phyloP scores from a whole-genome alignment of 2,888 invertebrate species.

The Brachyopa scutellaris region DNA sequence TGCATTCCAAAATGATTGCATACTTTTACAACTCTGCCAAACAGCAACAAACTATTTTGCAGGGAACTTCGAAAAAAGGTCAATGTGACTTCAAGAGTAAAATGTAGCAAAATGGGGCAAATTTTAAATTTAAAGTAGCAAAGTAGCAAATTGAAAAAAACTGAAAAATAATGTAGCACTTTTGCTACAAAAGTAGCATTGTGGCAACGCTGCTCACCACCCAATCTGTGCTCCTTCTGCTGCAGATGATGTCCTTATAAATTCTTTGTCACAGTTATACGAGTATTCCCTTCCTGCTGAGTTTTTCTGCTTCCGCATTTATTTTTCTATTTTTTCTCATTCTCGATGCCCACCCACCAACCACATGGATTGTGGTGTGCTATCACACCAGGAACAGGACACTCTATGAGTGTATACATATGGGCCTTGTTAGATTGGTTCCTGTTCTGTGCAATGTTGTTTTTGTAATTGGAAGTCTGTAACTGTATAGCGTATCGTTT shows the following conservation, averaged over 20 bases:
- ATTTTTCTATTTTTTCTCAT: not conserved
- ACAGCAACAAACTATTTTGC: no score
- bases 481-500: slow-evolving; percentile 7
- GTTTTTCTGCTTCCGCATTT: not conserved
- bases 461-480: slow-evolving; percentile 17
- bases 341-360: not conserved
- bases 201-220: no score
- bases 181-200: no score
- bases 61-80: no score
- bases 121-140: no score
- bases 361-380: not conserved
- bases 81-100: no score
- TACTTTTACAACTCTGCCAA: no score
- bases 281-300: not conserved
- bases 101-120: no score
- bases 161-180: no score
- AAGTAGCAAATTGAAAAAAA: no score
- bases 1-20: no score
- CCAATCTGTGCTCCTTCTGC: slow-evolving; percentile 3
- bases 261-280: slow-evolving; percentile 17
- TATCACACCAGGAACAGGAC: not conserved
- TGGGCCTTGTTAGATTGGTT: slow-evolving; percentile 27
- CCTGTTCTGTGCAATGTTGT: slow-evolving; percentile 13
- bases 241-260: slow-evolving; percentile 44
- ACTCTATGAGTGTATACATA: not conserved